These are phyloP conservation scores for Lacerta bilineata DNA, from an alignment of 2,797 vertebrate species.

Conservation along the genomic window DNA sequence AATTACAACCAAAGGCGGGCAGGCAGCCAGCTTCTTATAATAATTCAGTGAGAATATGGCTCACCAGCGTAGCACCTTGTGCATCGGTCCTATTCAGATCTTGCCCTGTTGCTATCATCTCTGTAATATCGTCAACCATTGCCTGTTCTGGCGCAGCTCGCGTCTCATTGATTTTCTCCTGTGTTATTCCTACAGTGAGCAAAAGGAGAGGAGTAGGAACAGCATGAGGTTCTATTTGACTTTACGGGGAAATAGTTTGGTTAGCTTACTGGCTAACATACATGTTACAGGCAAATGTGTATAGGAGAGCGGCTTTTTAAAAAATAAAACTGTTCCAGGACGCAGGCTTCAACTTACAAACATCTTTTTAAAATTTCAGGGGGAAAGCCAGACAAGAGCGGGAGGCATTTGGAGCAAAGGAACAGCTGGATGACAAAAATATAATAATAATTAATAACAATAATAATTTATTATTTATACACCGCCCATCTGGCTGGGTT, in stretches of 20 bases:
- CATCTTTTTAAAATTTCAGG: background rate
- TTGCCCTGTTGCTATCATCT: conserved; percentile 86
- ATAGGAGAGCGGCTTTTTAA: background rate
- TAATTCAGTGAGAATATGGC: conserved; percentile 39
- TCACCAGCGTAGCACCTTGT: conserved; percentile 95
- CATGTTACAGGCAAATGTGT: background rate
- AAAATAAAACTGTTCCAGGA: background rate
- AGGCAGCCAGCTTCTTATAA: background rate
- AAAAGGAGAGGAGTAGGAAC: background rate
- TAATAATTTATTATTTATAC: too few species aligned
- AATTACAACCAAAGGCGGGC: background rate
- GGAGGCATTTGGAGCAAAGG: background rate
- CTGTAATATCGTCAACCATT: conserved; percentile 93
- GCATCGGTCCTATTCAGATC: conserved; percentile 92
- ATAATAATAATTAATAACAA: too few species aligned
- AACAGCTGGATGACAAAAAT: background rate
- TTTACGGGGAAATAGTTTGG: background rate
- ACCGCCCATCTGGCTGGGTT: too few species aligned
- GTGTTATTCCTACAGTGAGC: conserved; percentile 90
- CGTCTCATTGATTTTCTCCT: conserved; percentile 97
- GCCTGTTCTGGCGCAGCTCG: conserved; percentile 91
- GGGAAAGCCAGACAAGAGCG: too few species aligned
- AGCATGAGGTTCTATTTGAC: background rate
- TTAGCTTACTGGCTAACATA: background rate
- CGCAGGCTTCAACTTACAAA: background rate